Evolutionary conservation across 2,888 invertebrate genomes (phyloP).

Genomic region (Margaritifera margaritifera): DNA sequence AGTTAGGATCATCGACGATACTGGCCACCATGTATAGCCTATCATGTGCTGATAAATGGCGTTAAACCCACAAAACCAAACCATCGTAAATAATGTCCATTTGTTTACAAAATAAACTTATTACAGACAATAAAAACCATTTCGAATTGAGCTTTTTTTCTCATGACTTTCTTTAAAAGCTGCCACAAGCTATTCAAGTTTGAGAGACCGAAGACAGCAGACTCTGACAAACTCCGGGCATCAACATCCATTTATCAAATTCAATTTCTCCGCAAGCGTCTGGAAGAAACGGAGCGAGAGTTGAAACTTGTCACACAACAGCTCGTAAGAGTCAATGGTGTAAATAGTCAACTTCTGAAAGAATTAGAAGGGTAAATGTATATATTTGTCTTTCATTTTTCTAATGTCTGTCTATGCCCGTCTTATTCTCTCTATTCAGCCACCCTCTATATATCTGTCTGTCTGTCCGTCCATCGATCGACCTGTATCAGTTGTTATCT

Average conservation of each 20-base stretch:
- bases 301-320: constrained; percentile 32
- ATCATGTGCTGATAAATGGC: too few relatives aligned
- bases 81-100: too few relatives aligned
- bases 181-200: constrained; percentile 26
- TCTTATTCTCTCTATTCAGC: neutral
- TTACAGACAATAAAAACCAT: too few relatives aligned
- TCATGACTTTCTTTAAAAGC: constrained; percentile 6
- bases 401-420: neutral
- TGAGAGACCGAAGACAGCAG: constrained; percentile 29
- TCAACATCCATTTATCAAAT: constrained; percentile 38
- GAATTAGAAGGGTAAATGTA: constrained; percentile 41
- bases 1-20: too few relatives aligned
- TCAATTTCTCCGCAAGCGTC: constrained; percentile 33
- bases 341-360: constrained; percentile 29
- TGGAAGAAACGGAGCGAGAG: constrained; percentile 39
- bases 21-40: too few relatives aligned
- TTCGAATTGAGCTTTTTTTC: too few relatives aligned
- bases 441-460: neutral
- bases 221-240: constrained; percentile 23
- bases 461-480: too few relatives aligned
- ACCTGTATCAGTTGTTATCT: too few relatives aligned
- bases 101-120: too few relatives aligned
- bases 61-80: too few relatives aligned
- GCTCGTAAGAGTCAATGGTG: constrained; percentile 32
- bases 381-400: neutral